Evolutionary conservation across 2,888 invertebrate genomes (phyloP), one percentile per base, ranked within the genome.

Genomic region (Tiphia femorata): DNA sequence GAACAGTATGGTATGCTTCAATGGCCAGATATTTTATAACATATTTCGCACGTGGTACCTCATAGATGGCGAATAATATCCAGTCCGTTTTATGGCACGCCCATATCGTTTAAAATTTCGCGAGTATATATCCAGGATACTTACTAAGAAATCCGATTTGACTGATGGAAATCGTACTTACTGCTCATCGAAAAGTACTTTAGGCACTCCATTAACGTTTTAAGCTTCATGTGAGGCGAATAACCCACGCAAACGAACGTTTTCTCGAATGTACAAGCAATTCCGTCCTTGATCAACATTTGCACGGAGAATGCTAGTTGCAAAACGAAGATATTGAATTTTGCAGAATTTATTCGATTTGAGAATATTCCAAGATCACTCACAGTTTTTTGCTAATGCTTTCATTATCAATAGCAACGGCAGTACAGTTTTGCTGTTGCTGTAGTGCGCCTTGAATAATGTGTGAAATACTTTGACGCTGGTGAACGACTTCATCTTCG

Each of bases 151-250:
- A n/a, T n/a, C n/a, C n/a, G 27, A 21, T 27, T 16, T 47, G 20
- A 10, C 1, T 41, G 23, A 20, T 35, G 27, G 3, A 35, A 16
- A 19, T 21, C 16, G 1, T 62, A 82, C 86, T 82, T 79, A 88
- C 91, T 90, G 84, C 88, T 90, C 84, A 88, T 89, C 69, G 90
- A 90, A 69, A 91, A 88, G 79, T 89, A 87, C 77, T 88, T 88
- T 62, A 91, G 86, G 57, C 89, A 88, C 72, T 91, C 91, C 53
- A 92, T 84, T 50, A 90, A 87, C 12, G 89, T 85, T 55, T 89
- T 88, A 25, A 91, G 83, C 70, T 90, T 87, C 51, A 88, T 85
- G 33, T 88, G 88, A 23, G 90, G 89, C 60, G 88, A 86, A 71
- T 86, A 88, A 38, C 89, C 88, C 58, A 89, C 84, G 69, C 85